Base-by-base conservation (phyloP, 2,113 vertebrate species). In the Plecotus auritus region DNA sequence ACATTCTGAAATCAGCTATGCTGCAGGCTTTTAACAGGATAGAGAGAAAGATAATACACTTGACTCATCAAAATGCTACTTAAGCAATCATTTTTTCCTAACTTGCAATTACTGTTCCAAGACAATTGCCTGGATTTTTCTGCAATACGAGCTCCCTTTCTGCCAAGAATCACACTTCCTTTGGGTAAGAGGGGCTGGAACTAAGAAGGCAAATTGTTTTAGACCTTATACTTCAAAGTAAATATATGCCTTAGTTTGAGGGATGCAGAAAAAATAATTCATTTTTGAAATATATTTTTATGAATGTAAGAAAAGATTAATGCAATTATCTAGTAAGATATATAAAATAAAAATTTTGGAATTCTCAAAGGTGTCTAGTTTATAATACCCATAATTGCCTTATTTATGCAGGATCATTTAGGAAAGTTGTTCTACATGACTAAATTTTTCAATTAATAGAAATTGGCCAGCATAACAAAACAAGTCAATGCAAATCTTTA, bases 401-500 rank as follows among this genome's bases (percentile, higher is more conserved):
- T 93, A 90, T 77, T 94, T 90, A 88, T 42, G 22, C 18, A 91
- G 56, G 35, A 96, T 85, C 85, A 85, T 42, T 84, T 70, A 51
- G 47, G 64, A 86, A 95, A 95, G 22, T 17, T 83, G 59, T 86
- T 95, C 61, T 76, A 69, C 5, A 59, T 86, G 74, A 96, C 76
- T 93, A 35, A 91, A 93, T 73, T 95, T 94, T 96, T 70, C 47
- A 93, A 70, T 73, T 56, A 92, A 81, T 37, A 70, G n/a, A 93
- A 91, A 94, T 11, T 86, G 67, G 73, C 32, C 86, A 91, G 37
- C 70, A 92, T 90, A 95, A 13, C 28, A 92, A 86, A 96, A 85
- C 7, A 90, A 91, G 30, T 90, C 47, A 82, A 84, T 72, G 30
- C 66, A 95, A 91, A 91, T 59, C 47, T 93, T 95, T 89, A 56